Base-by-base conservation (phyloP, 2,113 vertebrate genomes). In the Lynx canadensis region DNA sequence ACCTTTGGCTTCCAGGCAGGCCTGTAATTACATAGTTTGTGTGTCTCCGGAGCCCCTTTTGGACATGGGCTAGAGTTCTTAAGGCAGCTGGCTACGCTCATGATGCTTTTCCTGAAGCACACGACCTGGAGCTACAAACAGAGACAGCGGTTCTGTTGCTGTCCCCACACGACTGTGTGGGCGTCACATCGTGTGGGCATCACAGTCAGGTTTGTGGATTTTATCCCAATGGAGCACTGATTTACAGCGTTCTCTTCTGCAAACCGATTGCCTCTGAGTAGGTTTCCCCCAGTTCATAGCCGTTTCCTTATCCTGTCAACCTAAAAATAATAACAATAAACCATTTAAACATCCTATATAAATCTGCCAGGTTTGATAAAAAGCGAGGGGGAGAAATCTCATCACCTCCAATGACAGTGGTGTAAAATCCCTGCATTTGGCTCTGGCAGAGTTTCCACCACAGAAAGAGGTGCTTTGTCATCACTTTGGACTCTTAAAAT, bases 401-500 rank as follows among this genome's bases (percentile, higher is more conserved):
- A 90, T 68, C 71, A 50, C 38, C 84, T 52, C 36, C n/a, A 57
- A 4, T 18, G 45, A 63, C 60, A 38, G 76, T 66, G 25, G 5
- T 25, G 4, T 92, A 21, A 95, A 93, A 69, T 36, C 11, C 4
- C 7, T 13, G 2, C 76, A 48, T 68, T 33, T 0, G 45, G 10
- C 25, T 15, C 27, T 50, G 4, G 78, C 73, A 57, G 7, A 3
- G 68, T 89, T 71, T 88, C 83, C 45, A 78, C 31, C 41, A 83
- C 29, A 88, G 36, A 86, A 73, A 76, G 50, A 38, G 41, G 0
- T 0, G 16, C 38, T 66, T 84, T 91, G 87, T 96, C 95, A 96
- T 95, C n/a, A 23, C 73, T 86, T 90, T 68, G 13, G 88, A 92
- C 50, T 88, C 97, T 45, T 94, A 63, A 92, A 97, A 98, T 97